Base-by-base conservation (phyloP, 2,113 vertebrate genomes). In the Lagopus muta region DNA sequence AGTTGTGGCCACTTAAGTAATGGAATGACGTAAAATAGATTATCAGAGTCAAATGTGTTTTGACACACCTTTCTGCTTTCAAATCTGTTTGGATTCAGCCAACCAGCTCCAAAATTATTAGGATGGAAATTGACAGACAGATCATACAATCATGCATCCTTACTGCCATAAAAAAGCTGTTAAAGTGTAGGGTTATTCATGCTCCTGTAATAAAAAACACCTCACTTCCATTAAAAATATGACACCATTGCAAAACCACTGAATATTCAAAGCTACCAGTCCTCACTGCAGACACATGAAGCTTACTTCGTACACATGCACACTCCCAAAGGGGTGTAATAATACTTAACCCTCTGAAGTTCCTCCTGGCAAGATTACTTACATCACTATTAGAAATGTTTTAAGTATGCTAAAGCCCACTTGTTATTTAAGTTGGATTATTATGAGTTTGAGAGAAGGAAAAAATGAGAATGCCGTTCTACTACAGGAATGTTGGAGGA, bases 351-450 rank as follows among this genome's bases (percentile, higher is more conserved):
- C 32, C 76, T 52, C 28, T 52, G 13, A 86, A 95, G 57, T 72
- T 25, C 72, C 42, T 74, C 52, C 32, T 86, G 67, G 72, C 52
- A 79, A 64, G 50, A 48, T 73, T 82, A 73, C 19, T 60, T 27
- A 34, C 30, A 82, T 38, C 28, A 61, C 61, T 28, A 24, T 79
- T 70, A 75, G 72, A 91, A 91, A 70, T 0, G 0, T 65, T 77
- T 73, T 65, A 65, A 42, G 45, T 52, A 89, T 27, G 34, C 57
- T 82, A 61, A 91, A 71, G 32, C 57, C 61, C 57, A 75, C 72
- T 79, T 75, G 61, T 86, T 57, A 82, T 86, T 91, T 86, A 86
- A 91, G 74, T n/a, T 82, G 66, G 65, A 79, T 91, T 91, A 78
- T 78, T 45, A n/a, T 32, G 77, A 54, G 34, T 93, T 78, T 78